Evolutionary conservation across 2,888 invertebrate genomes (phyloP).

Genomic region (Epicampocera succincta): DNA sequence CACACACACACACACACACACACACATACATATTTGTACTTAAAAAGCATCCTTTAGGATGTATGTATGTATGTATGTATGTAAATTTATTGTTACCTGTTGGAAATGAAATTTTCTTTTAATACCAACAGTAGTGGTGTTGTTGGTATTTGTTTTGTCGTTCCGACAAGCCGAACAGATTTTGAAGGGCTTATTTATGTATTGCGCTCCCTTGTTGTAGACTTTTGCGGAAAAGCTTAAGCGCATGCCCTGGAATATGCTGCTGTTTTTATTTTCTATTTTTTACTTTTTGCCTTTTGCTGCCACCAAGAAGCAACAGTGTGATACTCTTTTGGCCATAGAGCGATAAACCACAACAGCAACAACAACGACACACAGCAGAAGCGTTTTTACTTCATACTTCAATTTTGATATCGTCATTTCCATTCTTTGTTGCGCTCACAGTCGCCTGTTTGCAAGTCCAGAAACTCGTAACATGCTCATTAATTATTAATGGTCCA

Average conservation of each 20-base stretch:
- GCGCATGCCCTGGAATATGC: conserved; percentile 68
- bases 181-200: conserved; percentile 39
- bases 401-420: conserved; percentile 30
- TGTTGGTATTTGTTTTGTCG: conserved; percentile 20
- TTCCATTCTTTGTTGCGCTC: conserved; percentile 28
- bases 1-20: conserved; percentile 32
- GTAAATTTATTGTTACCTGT: conserved; percentile 64
- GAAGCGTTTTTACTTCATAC: conserved; percentile 22
- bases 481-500: conserved; percentile 62
- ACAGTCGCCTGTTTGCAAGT: conserved; percentile 9
- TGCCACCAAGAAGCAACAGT: conserved; percentile 64
- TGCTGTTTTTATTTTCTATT: neutral
- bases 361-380: conserved; percentile 7
- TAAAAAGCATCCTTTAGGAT: conserved; percentile 67
- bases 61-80: too few relatives aligned
- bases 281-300: too few relatives aligned
- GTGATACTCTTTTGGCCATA: conserved; percentile 15
- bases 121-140: conserved; percentile 1
- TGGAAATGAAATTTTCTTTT: conserved; percentile 60
- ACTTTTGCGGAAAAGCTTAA: conserved; percentile 1
- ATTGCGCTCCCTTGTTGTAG: conserved; percentile 4
- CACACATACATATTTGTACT: neutral
- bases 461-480: conserved; percentile 52
- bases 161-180: conserved; percentile 12
- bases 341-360: conserved; percentile 32